A percentile compares a stretch with the other conserved stretches of the same genome.
These are phyloP conservation scores for Tetranychus cinnabarinus DNA, from an alignment of 1,140 invertebrate species.

Conservation along the genomic window DNA sequence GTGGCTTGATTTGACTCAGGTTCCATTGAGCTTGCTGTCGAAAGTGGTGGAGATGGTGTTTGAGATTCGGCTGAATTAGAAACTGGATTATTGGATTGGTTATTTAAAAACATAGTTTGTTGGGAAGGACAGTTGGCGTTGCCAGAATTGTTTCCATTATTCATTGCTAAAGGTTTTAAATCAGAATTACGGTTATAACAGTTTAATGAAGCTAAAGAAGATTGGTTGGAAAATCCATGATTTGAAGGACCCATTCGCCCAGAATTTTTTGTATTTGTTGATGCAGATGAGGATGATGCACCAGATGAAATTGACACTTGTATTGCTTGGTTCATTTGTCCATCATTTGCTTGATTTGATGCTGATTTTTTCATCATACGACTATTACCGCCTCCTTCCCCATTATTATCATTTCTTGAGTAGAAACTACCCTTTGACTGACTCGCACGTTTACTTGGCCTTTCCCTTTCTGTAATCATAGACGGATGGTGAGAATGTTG, in stretches of 20 bases:
- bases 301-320: not conserved
- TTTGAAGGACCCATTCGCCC: not conserved
- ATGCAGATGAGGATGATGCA: not conserved
- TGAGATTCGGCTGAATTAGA: not conserved
- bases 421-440: not conserved
- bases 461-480: not conserved
- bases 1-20: not conserved
- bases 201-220: not conserved
- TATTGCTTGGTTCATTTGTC: not conserved
- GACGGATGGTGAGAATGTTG: not conserved
- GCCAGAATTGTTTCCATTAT: too few relatives aligned
- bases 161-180: too few relatives aligned
- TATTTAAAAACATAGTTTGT: not conserved
- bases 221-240: not conserved
- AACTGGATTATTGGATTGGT: not conserved
- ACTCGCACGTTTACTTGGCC: not conserved
- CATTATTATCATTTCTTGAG: not conserved
- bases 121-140: not conserved
- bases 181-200: too few relatives aligned
- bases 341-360: not conserved
- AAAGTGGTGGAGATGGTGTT: not conserved
- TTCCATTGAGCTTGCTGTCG: not conserved
- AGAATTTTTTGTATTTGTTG: not conserved
- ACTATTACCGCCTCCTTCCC: not conserved
- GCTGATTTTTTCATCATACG: not conserved